Evolutionary conservation across 1,140 invertebrate genomes (phyloP).

Genomic region (Gryon sp.): DNA sequence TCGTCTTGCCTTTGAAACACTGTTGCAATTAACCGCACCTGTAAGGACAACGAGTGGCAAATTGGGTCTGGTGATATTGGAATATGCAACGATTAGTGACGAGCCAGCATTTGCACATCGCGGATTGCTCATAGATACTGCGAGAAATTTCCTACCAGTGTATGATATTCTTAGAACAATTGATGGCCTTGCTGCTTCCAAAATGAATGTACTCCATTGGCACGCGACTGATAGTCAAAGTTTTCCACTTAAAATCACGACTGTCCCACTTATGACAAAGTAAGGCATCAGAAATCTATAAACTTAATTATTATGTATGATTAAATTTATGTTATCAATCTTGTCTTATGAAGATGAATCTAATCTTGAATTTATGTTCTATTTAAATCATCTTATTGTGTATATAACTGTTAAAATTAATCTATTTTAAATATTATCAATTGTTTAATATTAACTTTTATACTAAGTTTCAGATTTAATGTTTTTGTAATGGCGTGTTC

Average conservation of each 20-base stretch:
- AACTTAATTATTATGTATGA: too few relatives aligned
- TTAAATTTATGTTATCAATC: too few relatives aligned
- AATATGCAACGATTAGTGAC: constrained; percentile 70
- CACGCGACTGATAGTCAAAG: constrained; percentile 91
- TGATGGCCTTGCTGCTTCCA: constrained; percentile 87
- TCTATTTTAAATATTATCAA: too few relatives aligned
- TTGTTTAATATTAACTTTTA: too few relatives aligned
- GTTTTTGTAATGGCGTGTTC: too few relatives aligned
- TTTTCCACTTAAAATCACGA: constrained; percentile 86
- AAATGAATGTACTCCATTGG: constrained; percentile 93
- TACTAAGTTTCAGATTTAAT: too few relatives aligned
- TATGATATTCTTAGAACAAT: constrained; percentile 85
- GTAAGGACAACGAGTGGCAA: constrained; percentile 20
- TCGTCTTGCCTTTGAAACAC: constrained; percentile 87
- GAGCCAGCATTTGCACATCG: constrained; percentile 80
- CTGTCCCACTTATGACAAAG: constrained; percentile 84
- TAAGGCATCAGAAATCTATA: too few relatives aligned
- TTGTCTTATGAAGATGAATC: too few relatives aligned
- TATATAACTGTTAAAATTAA: too few relatives aligned
- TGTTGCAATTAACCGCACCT: constrained; percentile 84
- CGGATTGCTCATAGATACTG: constrained; percentile 88
- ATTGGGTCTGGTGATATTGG: constrained; percentile 69
- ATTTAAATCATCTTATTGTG: too few relatives aligned
- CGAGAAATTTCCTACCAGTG: constrained; percentile 87
- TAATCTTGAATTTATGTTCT: too few relatives aligned